These are phyloP conservation scores for Matsumurasca onukii DNA, from an alignment of 1,140 invertebrate species.

Conservation along the genomic window DNA sequence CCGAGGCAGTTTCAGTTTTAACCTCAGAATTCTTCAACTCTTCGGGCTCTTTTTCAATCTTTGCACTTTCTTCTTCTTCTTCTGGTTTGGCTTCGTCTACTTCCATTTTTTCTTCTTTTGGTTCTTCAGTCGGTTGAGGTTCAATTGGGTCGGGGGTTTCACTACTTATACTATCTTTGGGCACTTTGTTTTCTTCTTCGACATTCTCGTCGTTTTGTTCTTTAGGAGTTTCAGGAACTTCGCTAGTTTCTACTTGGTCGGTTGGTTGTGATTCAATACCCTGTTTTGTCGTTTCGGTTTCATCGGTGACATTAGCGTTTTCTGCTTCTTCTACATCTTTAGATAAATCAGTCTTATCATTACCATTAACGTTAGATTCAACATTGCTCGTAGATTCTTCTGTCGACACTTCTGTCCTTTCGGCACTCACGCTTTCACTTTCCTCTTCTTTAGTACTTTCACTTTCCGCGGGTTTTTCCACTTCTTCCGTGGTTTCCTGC, in stretches of 20 bases:
- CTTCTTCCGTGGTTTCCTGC: constrained; percentile 45
- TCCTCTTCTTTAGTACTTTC: constrained; percentile 24
- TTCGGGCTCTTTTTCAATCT: constrained; percentile 49
- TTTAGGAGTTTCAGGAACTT: constrained; percentile 19
- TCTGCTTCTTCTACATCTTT: constrained; percentile 38
- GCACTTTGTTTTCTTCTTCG: constrained; percentile 19
- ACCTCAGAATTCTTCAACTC: constrained; percentile 23
- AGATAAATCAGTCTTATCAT: constrained; percentile 33
- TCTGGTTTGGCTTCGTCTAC: constrained; percentile 40
- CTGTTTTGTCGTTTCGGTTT: constrained; percentile 35
- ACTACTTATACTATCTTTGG: constrained; percentile 3
- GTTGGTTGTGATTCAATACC: not conserved
- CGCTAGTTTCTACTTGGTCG: constrained; percentile 16
- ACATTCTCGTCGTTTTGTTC: constrained; percentile 20
- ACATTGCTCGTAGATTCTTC: constrained; percentile 29
- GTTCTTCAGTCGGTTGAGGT: too few species aligned
- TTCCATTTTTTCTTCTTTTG: constrained; percentile 40
- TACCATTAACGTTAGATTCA: constrained; percentile 35
- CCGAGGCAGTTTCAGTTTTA: not conserved
- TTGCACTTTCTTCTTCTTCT: constrained; percentile 50
- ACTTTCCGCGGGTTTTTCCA: constrained; percentile 34
- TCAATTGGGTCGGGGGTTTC: too few species aligned
- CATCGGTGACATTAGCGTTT: constrained; percentile 36
- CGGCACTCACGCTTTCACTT: constrained; percentile 29
- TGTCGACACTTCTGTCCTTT: constrained; percentile 36